Evolutionary conservation across 2,113 vertebrate species (phyloP), one percentile per base, ranked within the genome.

Genomic region (Aleadryas rufinucha): DNA sequence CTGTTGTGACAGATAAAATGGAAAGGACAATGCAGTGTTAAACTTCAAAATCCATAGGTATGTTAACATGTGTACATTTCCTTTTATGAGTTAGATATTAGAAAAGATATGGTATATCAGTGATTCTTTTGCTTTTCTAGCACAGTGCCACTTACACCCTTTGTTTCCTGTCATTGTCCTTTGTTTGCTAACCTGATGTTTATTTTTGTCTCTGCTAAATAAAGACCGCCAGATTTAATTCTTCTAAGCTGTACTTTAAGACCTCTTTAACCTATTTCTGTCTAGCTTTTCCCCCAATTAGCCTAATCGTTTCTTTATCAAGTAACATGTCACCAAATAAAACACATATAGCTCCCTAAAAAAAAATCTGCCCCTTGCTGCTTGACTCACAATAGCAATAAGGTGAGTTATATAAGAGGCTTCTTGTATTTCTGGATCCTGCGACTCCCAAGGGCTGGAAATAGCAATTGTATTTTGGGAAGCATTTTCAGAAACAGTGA

Each of bases 251-350:
- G 53, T 71, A 87, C 69, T 95, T 94, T 96, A 96, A 95, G 71
- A 88, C 84, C 86, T 91, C 89, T 96, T 95, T 97, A 94, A 93
- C 93, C 90, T 97, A 94, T 97, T 98, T 97, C 93, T 96, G 87
- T 60, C 89, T 84, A 90, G 87, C 94, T 89, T 97, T 95, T 94
- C 31, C 87, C 75, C 96, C 96, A 93, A 96, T 97, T 97, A 97
- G 91, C 95, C 92, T 96, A 94, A 96, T 93, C 60, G 80, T 96
- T 97, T 96, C 77, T 84, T 68, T 95, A 95, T 94, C 80, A 87
- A 96, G 87, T 87, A 93, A 95, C 79, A 44, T 31, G 24, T 82
- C 93, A 59, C 79, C 68, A 41, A 64, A 95, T 96, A 89, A 90
- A 97, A 94, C 91, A 80, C 37, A 56, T 66, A 59, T 26, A 93